Evolutionary conservation across 2,797 vertebrate species (phyloP).

Genomic region (Chelon labrosus): DNA sequence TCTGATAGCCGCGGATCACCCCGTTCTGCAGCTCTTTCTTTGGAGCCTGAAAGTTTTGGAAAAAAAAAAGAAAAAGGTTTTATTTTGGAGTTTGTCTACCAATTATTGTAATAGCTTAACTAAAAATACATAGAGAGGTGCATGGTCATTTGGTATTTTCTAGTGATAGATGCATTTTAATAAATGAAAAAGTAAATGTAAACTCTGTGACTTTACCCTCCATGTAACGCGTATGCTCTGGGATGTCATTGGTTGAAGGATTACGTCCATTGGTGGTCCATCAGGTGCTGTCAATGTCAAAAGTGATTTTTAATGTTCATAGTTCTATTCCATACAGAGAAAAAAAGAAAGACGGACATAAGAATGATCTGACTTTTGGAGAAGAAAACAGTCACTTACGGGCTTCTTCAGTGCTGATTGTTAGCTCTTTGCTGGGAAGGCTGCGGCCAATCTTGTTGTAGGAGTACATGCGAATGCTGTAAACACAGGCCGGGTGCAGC

Average conservation of each 20-base stretch:
- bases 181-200: no score
- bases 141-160: background rate
- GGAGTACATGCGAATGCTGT: slow-evolving; percentile 99
- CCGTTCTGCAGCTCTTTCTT: slow-evolving; percentile 98
- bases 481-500: slow-evolving; percentile 95
- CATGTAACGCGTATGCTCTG: slow-evolving; percentile 99
- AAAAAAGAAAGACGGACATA: background rate
- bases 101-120: no score
- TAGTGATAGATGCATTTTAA: background rate
- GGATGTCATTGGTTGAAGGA: slow-evolving; percentile 94
- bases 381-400: slow-evolving; percentile 79
- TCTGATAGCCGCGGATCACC: slow-evolving; percentile 98
- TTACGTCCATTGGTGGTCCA: slow-evolving; percentile 96
- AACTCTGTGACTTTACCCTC: slow-evolving; percentile 86
- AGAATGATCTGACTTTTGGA: background rate
- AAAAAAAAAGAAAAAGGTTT: background rate
- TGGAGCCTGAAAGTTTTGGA: slow-evolving; percentile 86
- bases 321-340: background rate
- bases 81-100: background rate
- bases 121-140: no score
- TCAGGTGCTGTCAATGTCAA: slow-evolving; percentile 89
- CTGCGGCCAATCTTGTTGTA: slow-evolving; percentile 99
- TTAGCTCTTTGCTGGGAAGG: slow-evolving; percentile 97
- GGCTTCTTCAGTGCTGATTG: slow-evolving; percentile 97
- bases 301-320: slow-evolving; percentile 18